phyloP scores from a whole-genome alignment of 2,888 invertebrate genomes.

The Volucella zonaria region DNA sequence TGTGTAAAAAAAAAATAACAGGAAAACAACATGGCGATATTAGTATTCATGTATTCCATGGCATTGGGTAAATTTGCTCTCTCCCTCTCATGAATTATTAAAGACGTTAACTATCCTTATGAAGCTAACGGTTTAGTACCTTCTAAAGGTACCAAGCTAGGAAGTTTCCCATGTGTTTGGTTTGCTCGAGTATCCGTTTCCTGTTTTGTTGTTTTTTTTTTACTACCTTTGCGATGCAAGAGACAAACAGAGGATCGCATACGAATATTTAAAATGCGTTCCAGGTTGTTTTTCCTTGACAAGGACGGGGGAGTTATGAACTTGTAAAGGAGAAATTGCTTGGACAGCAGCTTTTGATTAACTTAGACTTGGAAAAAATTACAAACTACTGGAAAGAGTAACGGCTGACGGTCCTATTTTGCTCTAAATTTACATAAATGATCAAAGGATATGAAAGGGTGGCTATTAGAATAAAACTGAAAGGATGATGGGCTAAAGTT shows the following conservation, averaged over 20 bases:
- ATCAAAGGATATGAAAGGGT: slow-evolving; percentile 44
- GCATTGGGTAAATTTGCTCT: slow-evolving; percentile 69
- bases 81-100: slow-evolving; percentile 69
- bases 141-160: neutral
- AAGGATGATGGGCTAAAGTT: neutral
- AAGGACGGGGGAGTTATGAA: slow-evolving; percentile 28
- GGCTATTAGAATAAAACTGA: slow-evolving; percentile 11
- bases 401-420: neutral
- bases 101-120: slow-evolving; percentile 64
- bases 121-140: slow-evolving; percentile 14
- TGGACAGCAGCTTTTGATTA: slow-evolving; percentile 44
- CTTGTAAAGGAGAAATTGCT: slow-evolving; percentile 4
- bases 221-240: slow-evolving; percentile 10
- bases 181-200: neutral
- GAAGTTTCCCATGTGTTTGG: slow-evolving; percentile 27
- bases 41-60: slow-evolving; percentile 71
- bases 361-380: slow-evolving; percentile 17
- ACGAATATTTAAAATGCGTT: slow-evolving; percentile 26
- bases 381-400: slow-evolving; percentile 11
- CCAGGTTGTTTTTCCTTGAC: slow-evolving; percentile 2
- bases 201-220: neutral
- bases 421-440: slow-evolving; percentile 43
- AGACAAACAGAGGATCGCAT: slow-evolving; percentile 16
- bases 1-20: slow-evolving; percentile 15
- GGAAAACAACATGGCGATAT: slow-evolving; percentile 63